Percentiles rank a stretch among this genome's conserved stretches.
Conservation (phyloP, 1,140 invertebrate species). For the Hypsibius dujardini region DNA sequence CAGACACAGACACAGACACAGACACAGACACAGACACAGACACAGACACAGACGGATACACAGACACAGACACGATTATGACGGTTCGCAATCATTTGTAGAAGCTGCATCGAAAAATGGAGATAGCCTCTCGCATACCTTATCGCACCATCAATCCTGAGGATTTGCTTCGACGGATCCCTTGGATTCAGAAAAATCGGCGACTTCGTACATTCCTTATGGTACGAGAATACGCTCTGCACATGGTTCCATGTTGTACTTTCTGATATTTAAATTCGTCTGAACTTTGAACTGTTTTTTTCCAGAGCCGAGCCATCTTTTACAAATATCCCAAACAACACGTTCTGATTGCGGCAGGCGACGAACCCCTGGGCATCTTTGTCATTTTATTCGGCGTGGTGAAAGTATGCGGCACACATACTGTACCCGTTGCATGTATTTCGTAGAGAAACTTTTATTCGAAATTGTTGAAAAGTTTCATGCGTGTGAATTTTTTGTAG, state of each 20-base stretch:
- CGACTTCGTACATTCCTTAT: not conserved
- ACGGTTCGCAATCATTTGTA: too few species aligned
- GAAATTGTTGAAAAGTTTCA: not conserved
- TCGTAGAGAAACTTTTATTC: not conserved
- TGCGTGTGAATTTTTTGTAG: slow-evolving; percentile 7
- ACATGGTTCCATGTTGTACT: not conserved
- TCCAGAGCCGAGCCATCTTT: not conserved
- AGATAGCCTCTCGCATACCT: not conserved
- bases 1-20: too few species aligned
- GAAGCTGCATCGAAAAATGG: not conserved
- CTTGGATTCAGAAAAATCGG: not conserved
- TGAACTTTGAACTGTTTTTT: not conserved
- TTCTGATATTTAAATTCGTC: not conserved
- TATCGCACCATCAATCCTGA: not conserved
- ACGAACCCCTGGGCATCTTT: not conserved
- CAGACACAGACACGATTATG: too few species aligned
- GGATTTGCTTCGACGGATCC: not conserved
- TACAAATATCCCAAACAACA: not conserved
- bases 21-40: too few species aligned
- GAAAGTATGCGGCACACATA: not conserved
- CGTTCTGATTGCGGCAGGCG: not conserved
- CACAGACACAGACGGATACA: too few species aligned
- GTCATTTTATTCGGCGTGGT: not conserved
- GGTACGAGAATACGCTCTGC: slow-evolving; percentile 11
- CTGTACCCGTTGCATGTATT: too few species aligned